Evolutionary conservation across 2,797 vertebrate genomes (phyloP).

Genomic region (Neosalanx taihuensis): DNA sequence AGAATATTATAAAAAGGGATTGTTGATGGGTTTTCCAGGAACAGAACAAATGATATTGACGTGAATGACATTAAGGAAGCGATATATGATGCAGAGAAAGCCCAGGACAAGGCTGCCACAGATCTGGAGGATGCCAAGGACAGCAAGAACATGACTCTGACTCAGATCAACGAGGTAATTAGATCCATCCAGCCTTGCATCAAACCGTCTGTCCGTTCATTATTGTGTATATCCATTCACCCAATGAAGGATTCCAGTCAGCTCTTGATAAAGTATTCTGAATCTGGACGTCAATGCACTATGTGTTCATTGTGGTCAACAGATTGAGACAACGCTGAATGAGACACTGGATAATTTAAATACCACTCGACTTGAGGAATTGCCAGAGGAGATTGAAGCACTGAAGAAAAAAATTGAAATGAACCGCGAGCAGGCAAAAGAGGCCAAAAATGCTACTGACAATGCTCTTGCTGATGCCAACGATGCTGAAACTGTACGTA

Average conservation of each 20-base stretch:
- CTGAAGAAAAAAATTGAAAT: slow-evolving; percentile 69
- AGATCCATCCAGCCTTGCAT: neutral
- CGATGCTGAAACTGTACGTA: slow-evolving; percentile 56
- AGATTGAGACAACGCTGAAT: slow-evolving; percentile 70
- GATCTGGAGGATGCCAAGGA: slow-evolving; percentile 54
- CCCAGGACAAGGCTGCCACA: slow-evolving; percentile 60
- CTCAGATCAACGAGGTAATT: slow-evolving; percentile 68
- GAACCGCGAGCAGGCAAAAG: slow-evolving; percentile 62
- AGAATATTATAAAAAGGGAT: neutral
- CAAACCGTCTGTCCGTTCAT: neutral
- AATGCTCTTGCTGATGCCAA: slow-evolving; percentile 49
- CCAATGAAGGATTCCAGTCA: neutral
- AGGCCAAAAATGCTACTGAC: slow-evolving; percentile 60
- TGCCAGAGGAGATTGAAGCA: slow-evolving; percentile 59
- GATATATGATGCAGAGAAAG: slow-evolving; percentile 62
- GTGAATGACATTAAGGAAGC: slow-evolving; percentile 57
- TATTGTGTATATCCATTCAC: neutral
- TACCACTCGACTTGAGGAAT: slow-evolving; percentile 24
- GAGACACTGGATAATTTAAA: slow-evolving; percentile 49
- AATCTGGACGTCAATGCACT: neutral
- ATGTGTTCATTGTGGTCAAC: slow-evolving; percentile 29
- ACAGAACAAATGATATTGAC: slow-evolving; percentile 63
- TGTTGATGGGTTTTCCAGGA: slow-evolving; percentile 66
- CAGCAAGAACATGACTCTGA: slow-evolving; percentile 48
- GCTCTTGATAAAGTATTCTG: neutral